Conservation (phyloP, 2,888 invertebrate species). For the Mamestra brassicae region DNA sequence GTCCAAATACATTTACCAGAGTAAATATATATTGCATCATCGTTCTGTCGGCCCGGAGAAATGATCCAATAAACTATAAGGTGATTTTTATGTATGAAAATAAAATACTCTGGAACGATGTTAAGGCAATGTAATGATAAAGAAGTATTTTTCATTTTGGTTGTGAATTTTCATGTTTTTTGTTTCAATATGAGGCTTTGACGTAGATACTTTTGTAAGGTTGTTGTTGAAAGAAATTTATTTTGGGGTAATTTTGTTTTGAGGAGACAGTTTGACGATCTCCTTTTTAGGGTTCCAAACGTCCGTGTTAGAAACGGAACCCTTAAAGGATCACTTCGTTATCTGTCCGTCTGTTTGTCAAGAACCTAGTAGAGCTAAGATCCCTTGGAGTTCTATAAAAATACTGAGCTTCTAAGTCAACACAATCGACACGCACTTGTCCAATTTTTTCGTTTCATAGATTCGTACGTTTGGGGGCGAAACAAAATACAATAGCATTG, state of each 20-base stretch:
- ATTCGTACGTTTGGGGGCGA: too few species aligned
- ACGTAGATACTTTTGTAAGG: neutral
- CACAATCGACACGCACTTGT: too few species aligned
- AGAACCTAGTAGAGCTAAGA: too few species aligned
- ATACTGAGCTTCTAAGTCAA: too few species aligned
- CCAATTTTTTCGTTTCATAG: too few species aligned
- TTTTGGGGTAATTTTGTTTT: neutral
- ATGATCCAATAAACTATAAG: constrained; percentile 38
- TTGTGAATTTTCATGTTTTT: neutral
- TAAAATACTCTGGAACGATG: constrained; percentile 22
- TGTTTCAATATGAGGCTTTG: neutral
- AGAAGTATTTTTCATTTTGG: constrained; percentile 24
- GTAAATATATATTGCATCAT: constrained; percentile 59
- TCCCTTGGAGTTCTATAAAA: too few species aligned
- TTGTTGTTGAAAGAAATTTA: neutral
- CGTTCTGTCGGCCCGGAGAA: constrained; percentile 6
- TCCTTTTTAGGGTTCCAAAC: too few species aligned
- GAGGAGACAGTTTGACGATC: neutral
- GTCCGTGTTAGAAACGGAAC: too few species aligned
- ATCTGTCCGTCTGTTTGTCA: too few species aligned
- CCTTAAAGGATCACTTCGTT: too few species aligned
- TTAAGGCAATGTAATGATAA: constrained; percentile 1
- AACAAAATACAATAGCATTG: too few species aligned
- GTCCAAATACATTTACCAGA: constrained; percentile 52
- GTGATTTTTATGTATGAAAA: constrained; percentile 26